A percentile compares a stretch with the other conserved stretches of the same genome.
Conservation (phyloP, 2,113 vertebrate genomes). For the Odocoileus virginianus region DNA sequence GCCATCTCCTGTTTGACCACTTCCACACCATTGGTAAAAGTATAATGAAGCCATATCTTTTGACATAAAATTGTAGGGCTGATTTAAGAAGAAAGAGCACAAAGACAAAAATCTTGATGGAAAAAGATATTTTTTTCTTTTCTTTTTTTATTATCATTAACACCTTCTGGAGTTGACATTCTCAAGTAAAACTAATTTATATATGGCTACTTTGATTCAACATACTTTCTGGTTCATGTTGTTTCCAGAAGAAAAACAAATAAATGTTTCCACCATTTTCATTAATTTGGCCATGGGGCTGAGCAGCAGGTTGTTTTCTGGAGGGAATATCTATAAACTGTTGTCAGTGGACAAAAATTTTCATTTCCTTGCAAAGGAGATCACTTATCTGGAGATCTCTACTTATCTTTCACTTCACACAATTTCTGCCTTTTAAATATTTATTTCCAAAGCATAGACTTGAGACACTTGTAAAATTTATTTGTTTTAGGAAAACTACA, state of each 20-base stretch:
- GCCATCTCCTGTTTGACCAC: neutral
- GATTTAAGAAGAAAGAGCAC: neutral
- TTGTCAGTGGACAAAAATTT: neutral
- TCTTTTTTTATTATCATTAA: neutral
- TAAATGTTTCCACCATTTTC: neutral
- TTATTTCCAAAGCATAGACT: neutral
- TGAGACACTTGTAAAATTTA: neutral
- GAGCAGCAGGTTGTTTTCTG: neutral
- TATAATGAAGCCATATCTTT: neutral
- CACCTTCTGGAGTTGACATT: neutral
- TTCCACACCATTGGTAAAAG: neutral
- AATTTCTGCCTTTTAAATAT: neutral
- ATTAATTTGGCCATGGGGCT: neutral
- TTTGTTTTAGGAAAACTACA: slow-evolving; percentile 12
- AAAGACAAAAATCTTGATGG: neutral
- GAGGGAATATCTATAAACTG: neutral
- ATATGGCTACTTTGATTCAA: neutral
- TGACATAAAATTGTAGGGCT: neutral
- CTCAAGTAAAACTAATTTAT: neutral
- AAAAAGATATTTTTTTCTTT: neutral
- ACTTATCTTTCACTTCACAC: neutral
- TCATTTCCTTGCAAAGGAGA: neutral
- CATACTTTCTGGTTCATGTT: neutral
- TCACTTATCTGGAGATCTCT: neutral
- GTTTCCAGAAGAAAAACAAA: neutral